Conservation (phyloP, 2,113 vertebrate genomes). For the Nothobranchius kuhntae region DNA sequence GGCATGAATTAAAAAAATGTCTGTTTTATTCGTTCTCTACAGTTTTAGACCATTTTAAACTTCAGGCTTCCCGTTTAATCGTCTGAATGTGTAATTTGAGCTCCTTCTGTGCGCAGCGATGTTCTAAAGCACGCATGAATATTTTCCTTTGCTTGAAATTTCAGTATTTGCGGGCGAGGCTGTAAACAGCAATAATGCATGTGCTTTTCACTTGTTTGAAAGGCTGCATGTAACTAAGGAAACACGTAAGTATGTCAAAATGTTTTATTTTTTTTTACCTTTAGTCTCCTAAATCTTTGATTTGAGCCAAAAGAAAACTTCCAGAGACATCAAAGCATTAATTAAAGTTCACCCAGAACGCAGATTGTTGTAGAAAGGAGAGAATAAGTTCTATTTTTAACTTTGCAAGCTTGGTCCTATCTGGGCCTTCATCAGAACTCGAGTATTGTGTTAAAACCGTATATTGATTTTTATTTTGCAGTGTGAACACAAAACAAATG, state of each 20-base stretch:
- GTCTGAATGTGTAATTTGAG: background rate
- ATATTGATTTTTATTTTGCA: constrained; percentile 58
- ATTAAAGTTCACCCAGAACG: background rate
- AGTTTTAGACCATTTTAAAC: constrained; percentile 14
- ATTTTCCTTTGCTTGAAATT: too few species aligned
- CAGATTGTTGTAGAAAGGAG: background rate
- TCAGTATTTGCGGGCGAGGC: background rate
- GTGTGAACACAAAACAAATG: constrained; percentile 42
- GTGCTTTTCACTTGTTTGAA: too few species aligned
- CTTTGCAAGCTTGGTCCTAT: background rate
- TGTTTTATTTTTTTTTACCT: too few species aligned
- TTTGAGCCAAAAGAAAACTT: too few species aligned
- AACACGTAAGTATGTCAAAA: too few species aligned
- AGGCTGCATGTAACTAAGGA: too few species aligned
- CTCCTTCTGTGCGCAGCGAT: background rate
- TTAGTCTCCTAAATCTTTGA: too few species aligned
- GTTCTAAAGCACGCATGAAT: background rate
- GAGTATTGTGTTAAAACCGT: constrained; percentile 20
- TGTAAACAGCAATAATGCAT: background rate
- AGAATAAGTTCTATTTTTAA: constrained; percentile 1
- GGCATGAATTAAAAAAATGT: background rate
- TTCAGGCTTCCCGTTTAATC: constrained; percentile 10
- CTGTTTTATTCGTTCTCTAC: constrained; percentile 1
- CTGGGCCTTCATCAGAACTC: constrained; percentile 43
- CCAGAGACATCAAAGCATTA: background rate